Evolutionary conservation across 2,888 invertebrate genomes (phyloP), one percentile per base, ranked within the genome.

Genomic region (Leucozona laternaria): DNA sequence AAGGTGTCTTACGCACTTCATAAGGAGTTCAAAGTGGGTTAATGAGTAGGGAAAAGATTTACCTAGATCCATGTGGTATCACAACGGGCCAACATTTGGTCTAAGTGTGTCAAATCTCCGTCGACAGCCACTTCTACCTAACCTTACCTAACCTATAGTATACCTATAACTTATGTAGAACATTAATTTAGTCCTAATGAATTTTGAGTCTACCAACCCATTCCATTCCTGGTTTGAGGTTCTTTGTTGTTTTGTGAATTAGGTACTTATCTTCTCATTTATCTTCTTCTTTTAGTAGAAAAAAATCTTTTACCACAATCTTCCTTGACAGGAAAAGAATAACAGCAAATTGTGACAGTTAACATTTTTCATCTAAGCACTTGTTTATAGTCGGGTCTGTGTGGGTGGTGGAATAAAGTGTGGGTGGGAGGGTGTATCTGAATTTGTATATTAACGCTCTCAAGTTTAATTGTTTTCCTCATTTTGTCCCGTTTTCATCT

Each of bases 331-430:
- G 22, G 15, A 50, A 68, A 50, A 50, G 10, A 34, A 50, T 22
- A 28, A n/a, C 20, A 22, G 34, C 50, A 68, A 68, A 68, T 68
- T 53, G 50, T 53, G 34, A 50, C 50, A 53, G 68, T 68, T 68
- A 68, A 68, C 68, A 68, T 68, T 68, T 68, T 50, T 37, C 50
- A 50, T 68, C 34, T 50, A 34, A 48, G 31, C 66, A 48, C 34
- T 31, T 17, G 13, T 10, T 4, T 37, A 13, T 20, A 28, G 28
- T 28, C 7, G 48, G 15, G 17, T 34, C 43, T 43, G 7, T 7
- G 43, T n/a, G n/a, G n/a, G n/a, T 43, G n/a, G n/a, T 5, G n/a
- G 6, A 5, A 11, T 0, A 40, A 43, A 43, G n/a, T 4, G 37
- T 37, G 13, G 37, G 37, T 45, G 62, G 13, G 4, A 31, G 20